Conservation (phyloP, 2,797 vertebrate genomes). For the Lepidocolaptes lacrymiger region DNA sequence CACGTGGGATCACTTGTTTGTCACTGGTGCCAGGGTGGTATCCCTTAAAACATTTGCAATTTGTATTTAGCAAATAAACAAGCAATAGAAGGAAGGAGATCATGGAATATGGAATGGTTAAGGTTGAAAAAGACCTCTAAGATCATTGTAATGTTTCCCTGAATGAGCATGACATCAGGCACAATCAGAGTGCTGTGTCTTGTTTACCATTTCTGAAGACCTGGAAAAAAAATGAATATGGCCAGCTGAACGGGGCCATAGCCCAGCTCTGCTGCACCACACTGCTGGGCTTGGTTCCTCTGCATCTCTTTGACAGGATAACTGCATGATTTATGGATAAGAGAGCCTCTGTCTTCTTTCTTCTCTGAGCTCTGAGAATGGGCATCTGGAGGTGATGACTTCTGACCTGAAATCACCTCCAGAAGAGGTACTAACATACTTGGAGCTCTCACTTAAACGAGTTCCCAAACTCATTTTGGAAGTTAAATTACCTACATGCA, state of each 20-base stretch:
- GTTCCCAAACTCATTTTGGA: not conserved
- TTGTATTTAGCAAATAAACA: not conserved
- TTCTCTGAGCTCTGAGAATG: not conserved
- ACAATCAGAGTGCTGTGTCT: not conserved
- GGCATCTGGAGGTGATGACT: not conserved
- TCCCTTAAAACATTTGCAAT: not conserved
- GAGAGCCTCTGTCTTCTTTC: not conserved
- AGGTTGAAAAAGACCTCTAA: not conserved
- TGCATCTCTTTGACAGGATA: not conserved
- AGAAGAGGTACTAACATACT: not conserved
- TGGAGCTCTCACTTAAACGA: not conserved
- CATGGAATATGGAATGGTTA: not conserved
- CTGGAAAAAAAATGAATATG: not conserved
- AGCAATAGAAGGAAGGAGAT: not conserved
- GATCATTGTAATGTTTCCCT: not conserved
- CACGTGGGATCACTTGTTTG: not conserved
- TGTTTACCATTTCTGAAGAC: not conserved
- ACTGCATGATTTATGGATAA: not conserved
- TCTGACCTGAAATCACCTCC: not conserved
- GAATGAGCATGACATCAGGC: not conserved
- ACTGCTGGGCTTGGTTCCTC: not conserved
- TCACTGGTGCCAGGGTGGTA: not conserved
- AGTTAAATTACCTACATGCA: not conserved
- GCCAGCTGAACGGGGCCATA: not conserved
- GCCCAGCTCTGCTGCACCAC: not conserved